Evolutionary conservation across 2,113 vertebrate genomes (phyloP), one percentile per base, ranked within the genome.

Genomic region (Trinectes maculatus): DNA sequence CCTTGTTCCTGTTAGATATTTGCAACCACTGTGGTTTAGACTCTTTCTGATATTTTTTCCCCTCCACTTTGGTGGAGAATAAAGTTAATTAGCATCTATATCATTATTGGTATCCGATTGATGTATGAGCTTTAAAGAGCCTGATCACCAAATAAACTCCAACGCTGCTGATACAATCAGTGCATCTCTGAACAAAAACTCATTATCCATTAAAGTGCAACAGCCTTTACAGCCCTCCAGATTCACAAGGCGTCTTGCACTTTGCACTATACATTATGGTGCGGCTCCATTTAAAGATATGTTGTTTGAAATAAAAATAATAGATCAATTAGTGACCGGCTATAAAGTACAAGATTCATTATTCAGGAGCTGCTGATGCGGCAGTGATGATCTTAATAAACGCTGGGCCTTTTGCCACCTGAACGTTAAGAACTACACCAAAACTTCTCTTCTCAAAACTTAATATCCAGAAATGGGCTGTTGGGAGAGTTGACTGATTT

Each of bases 401-500:
- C 39, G 25, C 11, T 46, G 24, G 6, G 25, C 34, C 25, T 19
- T n/a, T n/a, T n/a, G n/a, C n/a, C n/a, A n/a, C n/a, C n/a, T 43
- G 39, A 59, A 62, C 60, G 68, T 46, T 26, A 68, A 28, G n/a
- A 63, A 63, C 13, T 25, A n/a, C n/a, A n/a, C n/a, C n/a, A n/a
- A n/a, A n/a, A n/a, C n/a, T n/a, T n/a, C n/a, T n/a, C n/a, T n/a
- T n/a, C n/a, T n/a, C n/a, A 47, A 47, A 56, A 29, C 36, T 68
- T 36, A 3, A 34, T 77, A 67, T 63, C 25, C 40, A 65, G 39
- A 66, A 71, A 67, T 47, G 11, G 42, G 67, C 51, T 73, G 48
- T 85, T 84, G 69, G 64, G 34, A 24, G n/a, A 34, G 48, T 77
- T 68, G 71, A 51, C 34, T 59, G 54, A 83, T 86, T 87, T 79